Percentiles rank a stretch among this genome's conserved stretches.
Evolutionary conservation across 1,140 invertebrate species (phyloP).

Genomic region (Eueides isabella): DNA sequence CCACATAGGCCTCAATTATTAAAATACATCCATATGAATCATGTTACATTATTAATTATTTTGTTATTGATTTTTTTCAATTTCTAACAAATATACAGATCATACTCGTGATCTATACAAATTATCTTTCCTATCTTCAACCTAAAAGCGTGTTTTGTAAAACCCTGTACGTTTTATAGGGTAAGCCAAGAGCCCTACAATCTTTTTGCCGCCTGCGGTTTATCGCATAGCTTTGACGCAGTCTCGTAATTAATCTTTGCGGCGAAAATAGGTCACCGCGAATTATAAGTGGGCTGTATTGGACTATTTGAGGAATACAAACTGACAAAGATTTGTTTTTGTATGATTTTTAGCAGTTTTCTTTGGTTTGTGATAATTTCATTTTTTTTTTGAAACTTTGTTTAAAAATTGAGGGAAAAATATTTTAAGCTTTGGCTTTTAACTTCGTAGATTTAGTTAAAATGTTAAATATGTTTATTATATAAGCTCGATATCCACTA

Average conservation of each 20-base stretch:
- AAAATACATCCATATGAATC: too few species aligned
- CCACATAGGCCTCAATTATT: too few species aligned
- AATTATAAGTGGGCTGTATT: slow-evolving; percentile 29
- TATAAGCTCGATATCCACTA: too few species aligned
- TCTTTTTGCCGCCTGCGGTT: slow-evolving; percentile 40
- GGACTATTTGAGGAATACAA: slow-evolving; percentile 8
- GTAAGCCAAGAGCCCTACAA: slow-evolving; percentile 38
- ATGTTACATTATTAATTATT: too few species aligned
- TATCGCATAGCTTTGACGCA: slow-evolving; percentile 41
- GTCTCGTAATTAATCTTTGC: slow-evolving; percentile 45
- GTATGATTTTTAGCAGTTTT: not conserved
- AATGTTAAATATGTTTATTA: too few species aligned
- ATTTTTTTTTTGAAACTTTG: too few species aligned
- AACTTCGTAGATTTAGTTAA: too few species aligned
- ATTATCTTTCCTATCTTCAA: not conserved
- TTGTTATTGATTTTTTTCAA: too few species aligned
- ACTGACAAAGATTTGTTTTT: not conserved
- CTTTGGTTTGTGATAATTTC: not conserved
- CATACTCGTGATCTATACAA: not conserved
- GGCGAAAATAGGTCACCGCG: slow-evolving; percentile 37
- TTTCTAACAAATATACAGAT: too few species aligned
- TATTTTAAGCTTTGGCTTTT: too few species aligned
- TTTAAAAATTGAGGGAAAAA: too few species aligned
- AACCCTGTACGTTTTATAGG: slow-evolving; percentile 25
- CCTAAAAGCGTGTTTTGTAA: slow-evolving; percentile 23